A percentile compares a stretch with the other conserved stretches of the same genome.
phyloP scores from a whole-genome alignment of 2,113 vertebrate species.

The Bostrychus sinensis region DNA sequence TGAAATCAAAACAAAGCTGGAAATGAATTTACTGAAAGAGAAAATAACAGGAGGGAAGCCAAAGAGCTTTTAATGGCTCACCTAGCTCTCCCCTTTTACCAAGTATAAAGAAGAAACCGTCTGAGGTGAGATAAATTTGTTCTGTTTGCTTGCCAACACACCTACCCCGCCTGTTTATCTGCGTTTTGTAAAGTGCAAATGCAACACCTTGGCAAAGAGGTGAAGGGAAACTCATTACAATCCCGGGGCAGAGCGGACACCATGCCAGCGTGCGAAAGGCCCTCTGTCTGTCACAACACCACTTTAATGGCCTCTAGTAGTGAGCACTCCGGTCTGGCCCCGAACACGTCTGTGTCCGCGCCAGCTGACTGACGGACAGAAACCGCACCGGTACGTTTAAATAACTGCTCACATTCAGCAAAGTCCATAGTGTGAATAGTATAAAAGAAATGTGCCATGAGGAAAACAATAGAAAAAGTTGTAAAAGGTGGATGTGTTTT shows the following conservation, averaged over 20 bases:
- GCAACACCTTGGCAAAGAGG: conserved; percentile 7
- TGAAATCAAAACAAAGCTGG: conserved; percentile 3
- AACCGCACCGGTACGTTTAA: not conserved
- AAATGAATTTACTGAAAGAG: not conserved
- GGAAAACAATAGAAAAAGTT: too few relatives aligned
- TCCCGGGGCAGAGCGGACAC: conserved; percentile 3
- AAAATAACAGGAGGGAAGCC: not conserved
- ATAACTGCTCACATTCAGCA: not conserved
- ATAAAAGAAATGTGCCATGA: not conserved
- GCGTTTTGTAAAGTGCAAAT: conserved; percentile 12
- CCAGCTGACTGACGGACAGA: too few relatives aligned
- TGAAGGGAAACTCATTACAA: conserved; percentile 10
- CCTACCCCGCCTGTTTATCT: not conserved
- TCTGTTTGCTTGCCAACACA: conserved; percentile 7
- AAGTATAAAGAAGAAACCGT: not conserved
- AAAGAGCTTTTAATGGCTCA: not conserved
- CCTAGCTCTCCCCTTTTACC: not conserved
- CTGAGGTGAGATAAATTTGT: not conserved
- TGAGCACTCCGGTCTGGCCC: not conserved
- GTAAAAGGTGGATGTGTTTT: too few relatives aligned
- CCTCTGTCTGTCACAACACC: not conserved
- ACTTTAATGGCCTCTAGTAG: not conserved
- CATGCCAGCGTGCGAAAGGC: not conserved
- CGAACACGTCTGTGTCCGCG: not conserved
- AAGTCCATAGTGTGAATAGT: not conserved